A percentile compares a stretch with the other conserved stretches of the same genome.
Conservation (phyloP, 1,140 invertebrate genomes). For the Pogonus chalceus region DNA sequence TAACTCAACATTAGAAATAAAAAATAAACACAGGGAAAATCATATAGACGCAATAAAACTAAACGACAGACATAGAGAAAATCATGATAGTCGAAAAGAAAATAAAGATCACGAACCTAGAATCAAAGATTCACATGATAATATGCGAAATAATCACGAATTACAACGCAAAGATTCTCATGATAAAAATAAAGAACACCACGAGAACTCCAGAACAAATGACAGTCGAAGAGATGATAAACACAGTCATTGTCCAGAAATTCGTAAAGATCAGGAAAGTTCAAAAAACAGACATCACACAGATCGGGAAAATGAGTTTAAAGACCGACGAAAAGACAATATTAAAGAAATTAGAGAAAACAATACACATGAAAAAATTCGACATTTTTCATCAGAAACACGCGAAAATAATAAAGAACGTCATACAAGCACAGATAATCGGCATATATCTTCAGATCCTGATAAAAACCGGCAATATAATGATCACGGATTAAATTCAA, state of each 20-base stretch:
- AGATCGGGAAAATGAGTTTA: constrained; percentile 21
- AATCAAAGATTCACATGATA: not conserved
- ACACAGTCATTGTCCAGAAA: constrained; percentile 9
- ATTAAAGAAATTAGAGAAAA: constrained; percentile 36
- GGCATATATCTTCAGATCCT: constrained; percentile 29
- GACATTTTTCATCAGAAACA: constrained; percentile 23
- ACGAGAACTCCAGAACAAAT: constrained; percentile 8
- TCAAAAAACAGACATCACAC: constrained; percentile 20
- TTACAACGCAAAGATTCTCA: not conserved
- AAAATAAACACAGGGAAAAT: constrained; percentile 21
- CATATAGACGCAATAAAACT: constrained; percentile 16
- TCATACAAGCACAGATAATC: constrained; percentile 21
- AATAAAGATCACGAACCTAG: constrained; percentile 18
- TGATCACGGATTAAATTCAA: not conserved
- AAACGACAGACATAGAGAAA: constrained; percentile 26
- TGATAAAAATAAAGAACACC: constrained; percentile 12
- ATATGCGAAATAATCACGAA: not conserved
- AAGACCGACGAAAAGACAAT: constrained; percentile 28
- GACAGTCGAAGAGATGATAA: constrained; percentile 17
- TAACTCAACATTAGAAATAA: constrained; percentile 25
- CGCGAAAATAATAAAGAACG: constrained; percentile 23
- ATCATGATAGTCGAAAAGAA: constrained; percentile 27
- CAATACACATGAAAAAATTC: constrained; percentile 28
- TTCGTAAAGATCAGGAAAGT: constrained; percentile 12
- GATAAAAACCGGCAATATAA: constrained; percentile 19